These are phyloP conservation scores for Phyllotreta cruciferae DNA, from an alignment of 2,888 invertebrate genomes.

Conservation along the genomic window DNA sequence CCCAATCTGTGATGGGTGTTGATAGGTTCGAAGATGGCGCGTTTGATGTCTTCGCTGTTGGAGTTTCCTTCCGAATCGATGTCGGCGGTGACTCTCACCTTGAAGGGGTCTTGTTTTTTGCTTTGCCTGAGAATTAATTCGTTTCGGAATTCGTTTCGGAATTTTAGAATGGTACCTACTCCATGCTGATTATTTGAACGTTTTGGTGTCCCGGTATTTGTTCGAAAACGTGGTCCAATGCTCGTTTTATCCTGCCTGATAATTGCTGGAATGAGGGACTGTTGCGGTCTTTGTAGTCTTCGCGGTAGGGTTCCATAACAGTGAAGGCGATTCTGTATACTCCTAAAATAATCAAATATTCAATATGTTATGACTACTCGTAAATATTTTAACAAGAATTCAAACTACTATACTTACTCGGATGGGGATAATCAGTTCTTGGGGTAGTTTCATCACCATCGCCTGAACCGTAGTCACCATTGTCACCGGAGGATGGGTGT, in stretches of 20 bases:
- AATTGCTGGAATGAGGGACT: constrained; percentile 67
- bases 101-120: constrained; percentile 66
- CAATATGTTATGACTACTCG: too few species aligned
- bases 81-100: constrained; percentile 72
- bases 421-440: constrained; percentile 33
- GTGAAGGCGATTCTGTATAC: constrained; percentile 66
- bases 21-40: constrained; percentile 67
- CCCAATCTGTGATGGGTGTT: constrained; percentile 64
- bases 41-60: constrained; percentile 60
- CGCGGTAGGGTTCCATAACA: constrained; percentile 68
- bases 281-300: constrained; percentile 67
- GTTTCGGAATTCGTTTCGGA: background rate
- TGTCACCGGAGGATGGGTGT: constrained; percentile 39
- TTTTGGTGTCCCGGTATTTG: constrained; percentile 65
- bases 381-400: background rate
- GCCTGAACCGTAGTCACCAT: constrained; percentile 47
- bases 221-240: constrained; percentile 67
- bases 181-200: constrained; percentile 72
- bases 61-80: constrained; percentile 69
- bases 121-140: constrained; percentile 54
- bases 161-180: constrained; percentile 65
- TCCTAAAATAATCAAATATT: constrained; percentile 50
- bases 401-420: constrained; percentile 43
- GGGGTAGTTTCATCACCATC: constrained; percentile 31
- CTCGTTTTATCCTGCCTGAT: constrained; percentile 65